Evolutionary conservation across 2,888 invertebrate species (phyloP).

Genomic region (Drosophila histrio): DNA sequence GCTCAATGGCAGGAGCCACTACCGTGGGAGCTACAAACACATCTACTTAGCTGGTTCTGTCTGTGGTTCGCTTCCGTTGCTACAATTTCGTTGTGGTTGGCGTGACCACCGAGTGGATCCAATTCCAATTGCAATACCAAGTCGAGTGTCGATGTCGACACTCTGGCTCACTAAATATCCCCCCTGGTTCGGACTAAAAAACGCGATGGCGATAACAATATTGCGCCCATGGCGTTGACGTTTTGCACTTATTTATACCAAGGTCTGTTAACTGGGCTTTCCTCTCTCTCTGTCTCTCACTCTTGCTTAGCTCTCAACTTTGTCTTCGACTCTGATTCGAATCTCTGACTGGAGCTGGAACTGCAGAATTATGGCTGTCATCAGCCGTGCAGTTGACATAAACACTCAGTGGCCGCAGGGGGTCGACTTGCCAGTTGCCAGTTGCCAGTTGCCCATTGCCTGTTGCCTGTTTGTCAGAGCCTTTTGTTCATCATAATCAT

Average conservation of each 20-base stretch:
- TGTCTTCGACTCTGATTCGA: slow-evolving; percentile 51
- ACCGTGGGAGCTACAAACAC: slow-evolving; percentile 69
- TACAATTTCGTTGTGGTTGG: slow-evolving; percentile 70
- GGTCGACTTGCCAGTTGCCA: slow-evolving; percentile 67
- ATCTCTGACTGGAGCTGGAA: slow-evolving; percentile 42
- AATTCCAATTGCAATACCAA: slow-evolving; percentile 28
- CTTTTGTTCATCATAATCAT: slow-evolving; percentile 40
- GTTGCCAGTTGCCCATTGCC: slow-evolving; percentile 20
- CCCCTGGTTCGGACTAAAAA: slow-evolving; percentile 26
- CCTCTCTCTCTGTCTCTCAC: neutral
- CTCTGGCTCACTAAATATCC: slow-evolving; percentile 78
- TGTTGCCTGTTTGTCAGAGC: slow-evolving; percentile 35
- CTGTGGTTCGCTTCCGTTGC: slow-evolving; percentile 63
- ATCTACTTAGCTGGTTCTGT: slow-evolving; percentile 25
- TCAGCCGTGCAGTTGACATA: slow-evolving; percentile 79
- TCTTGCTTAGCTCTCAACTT: slow-evolving; percentile 7
- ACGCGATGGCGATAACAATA: slow-evolving; percentile 79
- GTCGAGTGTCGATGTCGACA: slow-evolving; percentile 66
- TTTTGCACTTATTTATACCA: slow-evolving; percentile 71
- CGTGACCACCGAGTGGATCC: slow-evolving; percentile 73
- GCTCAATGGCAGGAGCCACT: slow-evolving; percentile 61
- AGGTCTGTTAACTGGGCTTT: slow-evolving; percentile 54
- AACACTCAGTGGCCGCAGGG: slow-evolving; percentile 73
- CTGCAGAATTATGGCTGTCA: slow-evolving; percentile 80
- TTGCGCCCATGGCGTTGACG: slow-evolving; percentile 79